phyloP scores from a whole-genome alignment of 2,888 invertebrate species.

The Drosophila peninsularis region DNA sequence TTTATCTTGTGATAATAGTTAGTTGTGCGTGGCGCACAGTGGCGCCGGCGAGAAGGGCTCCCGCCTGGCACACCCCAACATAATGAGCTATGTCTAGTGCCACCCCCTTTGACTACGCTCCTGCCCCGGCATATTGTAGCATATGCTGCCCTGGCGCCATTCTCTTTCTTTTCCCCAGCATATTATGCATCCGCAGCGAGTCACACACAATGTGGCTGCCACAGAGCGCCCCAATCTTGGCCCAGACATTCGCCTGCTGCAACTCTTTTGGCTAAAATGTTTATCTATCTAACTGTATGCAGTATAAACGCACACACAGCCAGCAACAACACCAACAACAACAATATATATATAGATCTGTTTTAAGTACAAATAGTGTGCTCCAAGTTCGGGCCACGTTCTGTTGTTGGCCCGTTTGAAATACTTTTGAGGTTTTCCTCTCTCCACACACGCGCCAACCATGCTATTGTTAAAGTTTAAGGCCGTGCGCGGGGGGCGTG shows the following conservation, averaged over 20 bases:
- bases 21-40: constrained; percentile 57
- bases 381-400: constrained; percentile 23
- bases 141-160: constrained; percentile 52
- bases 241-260: constrained; percentile 23
- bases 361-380: constrained; percentile 73
- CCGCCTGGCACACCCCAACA: neutral
- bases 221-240: constrained; percentile 5
- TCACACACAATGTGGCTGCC: constrained; percentile 34
- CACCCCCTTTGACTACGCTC: constrained; percentile 10
- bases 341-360: constrained; percentile 64
- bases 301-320: constrained; percentile 45
- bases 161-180: constrained; percentile 54
- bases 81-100: neutral
- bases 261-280: constrained; percentile 64
- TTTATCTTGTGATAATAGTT: constrained; percentile 78
- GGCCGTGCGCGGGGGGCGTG: constrained; percentile 52
- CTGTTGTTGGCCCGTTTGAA: constrained; percentile 3
- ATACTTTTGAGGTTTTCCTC: constrained; percentile 64
- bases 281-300: constrained; percentile 73
- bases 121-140: constrained; percentile 29
- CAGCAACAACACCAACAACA: constrained; percentile 20
- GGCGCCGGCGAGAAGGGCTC: constrained; percentile 23
- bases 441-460: constrained; percentile 54
- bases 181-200: constrained; percentile 62
- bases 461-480: constrained; percentile 67